Evolutionary conservation across 1,140 invertebrate species (phyloP).

Genomic region (Apolygus lucorum): DNA sequence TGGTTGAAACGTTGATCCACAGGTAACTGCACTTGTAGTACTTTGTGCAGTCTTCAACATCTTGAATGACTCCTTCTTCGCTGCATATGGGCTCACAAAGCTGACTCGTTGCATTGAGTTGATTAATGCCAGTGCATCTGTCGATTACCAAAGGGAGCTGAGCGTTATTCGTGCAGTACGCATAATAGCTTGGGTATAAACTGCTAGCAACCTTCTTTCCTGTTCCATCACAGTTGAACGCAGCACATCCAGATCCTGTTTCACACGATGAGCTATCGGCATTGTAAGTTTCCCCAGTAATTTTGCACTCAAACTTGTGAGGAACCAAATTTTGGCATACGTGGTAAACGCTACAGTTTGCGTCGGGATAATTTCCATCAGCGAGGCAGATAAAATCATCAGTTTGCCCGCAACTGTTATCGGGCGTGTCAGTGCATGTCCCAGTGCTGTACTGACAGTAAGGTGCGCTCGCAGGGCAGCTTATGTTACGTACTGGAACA

Average conservation of each 20-base stretch:
- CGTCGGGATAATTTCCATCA: slow-evolving; percentile 23
- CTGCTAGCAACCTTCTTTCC: background rate
- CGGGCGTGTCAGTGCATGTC: background rate
- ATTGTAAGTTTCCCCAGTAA: slow-evolving; percentile 5
- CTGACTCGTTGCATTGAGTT: slow-evolving; percentile 17
- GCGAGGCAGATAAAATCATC: slow-evolving; percentile 23
- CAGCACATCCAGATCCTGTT: background rate
- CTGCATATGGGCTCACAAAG: slow-evolving; percentile 19
- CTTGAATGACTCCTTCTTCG: background rate
- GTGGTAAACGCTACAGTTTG: slow-evolving; percentile 11
- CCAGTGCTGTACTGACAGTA: slow-evolving; percentile 24
- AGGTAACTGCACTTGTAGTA: slow-evolving; percentile 22
- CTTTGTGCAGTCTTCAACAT: slow-evolving; percentile 16
- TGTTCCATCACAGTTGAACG: background rate
- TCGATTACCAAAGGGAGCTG: slow-evolving; percentile 4
- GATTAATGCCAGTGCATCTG: slow-evolving; percentile 16
- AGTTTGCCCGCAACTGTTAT: background rate
- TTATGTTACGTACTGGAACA: background rate
- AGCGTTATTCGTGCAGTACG: slow-evolving; percentile 10
- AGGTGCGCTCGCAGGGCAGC: background rate
- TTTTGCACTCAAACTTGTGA: slow-evolving; percentile 1
- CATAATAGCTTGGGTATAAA: background rate
- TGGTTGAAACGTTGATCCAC: background rate
- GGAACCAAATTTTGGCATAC: background rate
- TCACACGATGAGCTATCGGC: background rate